Percentiles rank a stretch among this genome's conserved stretches.
Evolutionary conservation across 2,797 vertebrate genomes (phyloP).

Genomic region (Rhabdomys pumilio): DNA sequence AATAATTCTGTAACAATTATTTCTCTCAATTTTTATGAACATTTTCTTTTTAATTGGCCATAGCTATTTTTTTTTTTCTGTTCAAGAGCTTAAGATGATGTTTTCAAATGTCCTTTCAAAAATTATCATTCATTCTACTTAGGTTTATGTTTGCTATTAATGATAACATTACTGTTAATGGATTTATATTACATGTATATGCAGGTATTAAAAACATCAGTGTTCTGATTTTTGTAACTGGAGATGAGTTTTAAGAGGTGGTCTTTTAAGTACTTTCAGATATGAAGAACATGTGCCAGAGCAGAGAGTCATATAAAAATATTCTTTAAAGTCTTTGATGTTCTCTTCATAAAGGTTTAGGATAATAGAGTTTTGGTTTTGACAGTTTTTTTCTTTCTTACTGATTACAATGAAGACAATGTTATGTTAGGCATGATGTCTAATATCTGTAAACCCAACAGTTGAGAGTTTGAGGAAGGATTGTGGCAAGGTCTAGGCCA

Average conservation of each 20-base stretch:
- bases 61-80: slow-evolving; percentile 34
- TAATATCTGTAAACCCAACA: background rate
- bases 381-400: background rate
- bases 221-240: slow-evolving; percentile 16
- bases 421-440: background rate
- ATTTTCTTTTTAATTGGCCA: background rate
- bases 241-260: slow-evolving; percentile 53
- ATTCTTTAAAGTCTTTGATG: background rate
- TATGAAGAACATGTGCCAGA: background rate
- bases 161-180: background rate
- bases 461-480: background rate
- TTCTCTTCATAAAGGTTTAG: slow-evolving; percentile 3
- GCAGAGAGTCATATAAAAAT: background rate
- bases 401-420: background rate
- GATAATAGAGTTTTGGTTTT: background rate
- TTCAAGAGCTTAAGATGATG: background rate
- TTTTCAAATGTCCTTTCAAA: background rate
- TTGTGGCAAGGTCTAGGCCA: background rate
- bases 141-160: background rate
- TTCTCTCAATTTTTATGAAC: background rate
- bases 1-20: background rate
- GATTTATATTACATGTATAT: background rate
- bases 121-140: background rate
- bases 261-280: slow-evolving; percentile 15
- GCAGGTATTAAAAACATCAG: background rate